Percentiles rank a stretch among this genome's conserved stretches.
Evolutionary conservation across 2,113 vertebrate species (phyloP).

Genomic region (Oostethus manadensis): DNA sequence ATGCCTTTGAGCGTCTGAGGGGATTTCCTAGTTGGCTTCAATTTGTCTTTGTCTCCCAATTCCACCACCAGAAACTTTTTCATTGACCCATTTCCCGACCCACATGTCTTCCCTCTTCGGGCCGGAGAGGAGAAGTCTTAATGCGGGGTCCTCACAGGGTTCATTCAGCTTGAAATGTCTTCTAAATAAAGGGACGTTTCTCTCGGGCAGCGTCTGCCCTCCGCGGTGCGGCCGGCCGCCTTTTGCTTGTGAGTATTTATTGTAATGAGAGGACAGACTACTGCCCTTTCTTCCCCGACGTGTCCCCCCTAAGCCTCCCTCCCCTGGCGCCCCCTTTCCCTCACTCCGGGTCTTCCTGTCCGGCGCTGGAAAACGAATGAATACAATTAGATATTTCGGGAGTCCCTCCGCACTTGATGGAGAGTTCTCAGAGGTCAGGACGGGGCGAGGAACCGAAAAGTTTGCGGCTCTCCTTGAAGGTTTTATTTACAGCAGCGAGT

Average conservation of each 20-base stretch:
- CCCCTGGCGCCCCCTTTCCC: constrained; percentile 48
- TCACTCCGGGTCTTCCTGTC: constrained; percentile 51
- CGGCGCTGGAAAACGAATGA: constrained; percentile 76
- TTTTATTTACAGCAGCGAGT: constrained; percentile 40
- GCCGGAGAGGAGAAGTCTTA: constrained; percentile 2
- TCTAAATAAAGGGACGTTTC: constrained; percentile 21
- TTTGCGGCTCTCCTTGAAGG: constrained; percentile 48
- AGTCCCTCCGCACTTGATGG: constrained; percentile 55
- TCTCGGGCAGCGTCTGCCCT: constrained; percentile 12
- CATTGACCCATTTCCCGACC: background rate
- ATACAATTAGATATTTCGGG: constrained; percentile 79
- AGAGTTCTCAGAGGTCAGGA: constrained; percentile 51
- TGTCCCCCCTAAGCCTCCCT: constrained; percentile 23
- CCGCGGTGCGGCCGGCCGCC: constrained; percentile 24
- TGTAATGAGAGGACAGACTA: constrained; percentile 44
- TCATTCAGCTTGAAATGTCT: constrained; percentile 18
- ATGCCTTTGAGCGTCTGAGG: constrained; percentile 12
- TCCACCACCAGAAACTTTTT: constrained; percentile 49
- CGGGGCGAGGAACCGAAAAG: constrained; percentile 46
- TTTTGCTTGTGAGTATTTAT: constrained; percentile 47
- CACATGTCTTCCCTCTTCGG: background rate
- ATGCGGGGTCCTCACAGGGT: constrained; percentile 9
- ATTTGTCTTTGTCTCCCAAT: constrained; percentile 43
- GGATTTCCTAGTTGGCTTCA: constrained; percentile 35
- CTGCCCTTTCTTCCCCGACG: constrained; percentile 22